Evolutionary conservation across 2,888 invertebrate genomes (phyloP), one percentile per base, ranked within the genome.

Genomic region (Protodeltote pygarga): DNA sequence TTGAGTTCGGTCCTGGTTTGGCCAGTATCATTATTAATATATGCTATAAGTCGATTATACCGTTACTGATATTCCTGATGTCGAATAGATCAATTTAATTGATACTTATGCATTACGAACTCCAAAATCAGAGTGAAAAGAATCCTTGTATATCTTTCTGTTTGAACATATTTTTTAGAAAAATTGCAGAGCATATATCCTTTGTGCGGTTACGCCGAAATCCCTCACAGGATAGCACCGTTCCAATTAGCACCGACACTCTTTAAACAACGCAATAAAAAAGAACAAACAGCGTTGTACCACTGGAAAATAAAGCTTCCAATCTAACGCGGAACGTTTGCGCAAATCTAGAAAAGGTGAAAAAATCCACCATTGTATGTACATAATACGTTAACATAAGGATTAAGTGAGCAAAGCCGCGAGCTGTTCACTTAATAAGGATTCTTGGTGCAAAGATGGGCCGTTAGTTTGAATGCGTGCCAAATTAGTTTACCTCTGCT

Each of bases 401-500:
- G 38, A 23, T 41, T 25, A 25, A 50, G 32, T 34, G 41, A 52
- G 44, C 49, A 42, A 49, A 63, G 50, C 53, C 46, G 44, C 49
- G 49, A 58, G 54, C 62, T 65, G 55, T 65, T 50, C 49, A 65
- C 50, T 70, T 73, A 72, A 75, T 71, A 77, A 75, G 71, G 62
- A 71, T 70, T 71, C 77, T 71, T 67, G 59, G 64, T 75, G 53
- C 68, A 68, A 75, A 77, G 70, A 75, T 71, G 61, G 65, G 66
- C 67, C 66, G 60, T 77, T 79, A 77, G 71, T 75, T 79, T 79
- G 77, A 82, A 80, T 78, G 66, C 62, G 73, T 77, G 83, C 81
- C 79, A 85, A 84, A 83, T 85, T 82, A 80, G 81, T 80, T 79
- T 74, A 79, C 77, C 75, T 75, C 70, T 24, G 42, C 58, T 33